These are phyloP conservation scores for Lemur catta DNA, from an alignment of 2,797 vertebrate genomes.

Conservation along the genomic window DNA sequence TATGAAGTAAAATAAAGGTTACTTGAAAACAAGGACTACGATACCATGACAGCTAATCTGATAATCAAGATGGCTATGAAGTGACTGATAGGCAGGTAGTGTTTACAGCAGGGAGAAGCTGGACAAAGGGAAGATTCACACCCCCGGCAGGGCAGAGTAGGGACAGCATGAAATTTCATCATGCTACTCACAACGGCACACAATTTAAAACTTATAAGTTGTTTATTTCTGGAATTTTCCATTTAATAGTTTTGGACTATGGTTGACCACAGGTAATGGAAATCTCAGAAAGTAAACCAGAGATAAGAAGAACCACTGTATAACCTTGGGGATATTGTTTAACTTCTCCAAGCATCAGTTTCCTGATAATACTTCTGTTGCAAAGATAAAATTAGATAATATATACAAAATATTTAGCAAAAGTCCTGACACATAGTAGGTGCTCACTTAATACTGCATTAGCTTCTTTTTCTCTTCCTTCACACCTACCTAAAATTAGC, in stretches of 20 bases:
- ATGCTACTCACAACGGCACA: not conserved
- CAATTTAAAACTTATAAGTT: not conserved
- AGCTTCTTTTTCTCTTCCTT: not conserved
- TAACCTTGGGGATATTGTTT: not conserved
- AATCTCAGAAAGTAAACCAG: not conserved
- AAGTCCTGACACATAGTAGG: not conserved
- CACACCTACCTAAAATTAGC: not conserved
- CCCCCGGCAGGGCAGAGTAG: not conserved
- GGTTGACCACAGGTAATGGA: not conserved
- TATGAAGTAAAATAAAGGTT: not conserved
- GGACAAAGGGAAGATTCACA: not conserved
- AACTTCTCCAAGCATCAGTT: not conserved
- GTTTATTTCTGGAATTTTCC: not conserved
- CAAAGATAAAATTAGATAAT: not conserved
- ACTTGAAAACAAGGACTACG: not conserved
- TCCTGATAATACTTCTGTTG: not conserved
- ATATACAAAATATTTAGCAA: not conserved
- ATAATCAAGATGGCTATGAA: not conserved
- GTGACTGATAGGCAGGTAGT: not conserved
- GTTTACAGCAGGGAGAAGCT: not conserved
- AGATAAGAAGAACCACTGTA: not conserved
- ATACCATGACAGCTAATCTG: not conserved
- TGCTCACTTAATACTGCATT: not conserved
- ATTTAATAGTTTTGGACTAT: not conserved
- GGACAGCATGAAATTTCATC: not conserved